These are phyloP conservation scores for Alethe castanea DNA, from an alignment of 2,113 vertebrate species.

Conservation along the genomic window DNA sequence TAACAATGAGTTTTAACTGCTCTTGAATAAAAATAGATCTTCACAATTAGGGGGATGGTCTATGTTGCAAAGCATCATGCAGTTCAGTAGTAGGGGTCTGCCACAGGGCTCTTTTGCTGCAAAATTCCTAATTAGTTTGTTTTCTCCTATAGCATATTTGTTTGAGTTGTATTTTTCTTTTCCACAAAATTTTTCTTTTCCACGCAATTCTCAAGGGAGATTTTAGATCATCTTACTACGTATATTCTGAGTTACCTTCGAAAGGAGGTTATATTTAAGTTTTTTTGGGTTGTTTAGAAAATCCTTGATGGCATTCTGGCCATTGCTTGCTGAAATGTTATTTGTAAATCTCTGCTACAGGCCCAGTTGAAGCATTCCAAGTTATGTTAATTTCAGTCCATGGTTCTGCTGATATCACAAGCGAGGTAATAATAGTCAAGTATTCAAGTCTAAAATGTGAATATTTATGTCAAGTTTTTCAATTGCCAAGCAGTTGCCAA, in stretches of 20 bases:
- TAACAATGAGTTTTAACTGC: slow-evolving; percentile 34
- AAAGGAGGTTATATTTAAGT: not conserved
- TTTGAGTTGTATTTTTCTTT: not conserved
- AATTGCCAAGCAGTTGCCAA: not conserved
- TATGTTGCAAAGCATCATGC: not conserved
- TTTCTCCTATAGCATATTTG: not conserved
- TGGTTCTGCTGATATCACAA: not conserved
- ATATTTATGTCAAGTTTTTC: slow-evolving; percentile 4
- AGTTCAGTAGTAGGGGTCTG: not conserved
- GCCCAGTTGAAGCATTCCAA: slow-evolving; percentile 20
- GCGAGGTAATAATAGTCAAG: slow-evolving; percentile 3
- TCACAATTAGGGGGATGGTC: slow-evolving; percentile 27
- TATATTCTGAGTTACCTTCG: not conserved
- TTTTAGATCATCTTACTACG: not conserved
- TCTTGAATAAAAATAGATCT: slow-evolving; percentile 44
- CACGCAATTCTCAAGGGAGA: not conserved
- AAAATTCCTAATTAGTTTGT: slow-evolving; percentile 22
- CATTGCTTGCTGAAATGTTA: not conserved
- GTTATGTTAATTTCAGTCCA: slow-evolving; percentile 19
- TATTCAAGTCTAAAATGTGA: slow-evolving; percentile 30
- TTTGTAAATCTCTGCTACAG: slow-evolving; percentile 47
- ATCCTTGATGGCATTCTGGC: not conserved
- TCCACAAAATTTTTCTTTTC: not conserved
- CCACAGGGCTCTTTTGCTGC: not conserved
- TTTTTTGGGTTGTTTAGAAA: not conserved